These are phyloP conservation scores for Cabera pusaria DNA, from an alignment of 2,888 invertebrate genomes.

Conservation along the genomic window DNA sequence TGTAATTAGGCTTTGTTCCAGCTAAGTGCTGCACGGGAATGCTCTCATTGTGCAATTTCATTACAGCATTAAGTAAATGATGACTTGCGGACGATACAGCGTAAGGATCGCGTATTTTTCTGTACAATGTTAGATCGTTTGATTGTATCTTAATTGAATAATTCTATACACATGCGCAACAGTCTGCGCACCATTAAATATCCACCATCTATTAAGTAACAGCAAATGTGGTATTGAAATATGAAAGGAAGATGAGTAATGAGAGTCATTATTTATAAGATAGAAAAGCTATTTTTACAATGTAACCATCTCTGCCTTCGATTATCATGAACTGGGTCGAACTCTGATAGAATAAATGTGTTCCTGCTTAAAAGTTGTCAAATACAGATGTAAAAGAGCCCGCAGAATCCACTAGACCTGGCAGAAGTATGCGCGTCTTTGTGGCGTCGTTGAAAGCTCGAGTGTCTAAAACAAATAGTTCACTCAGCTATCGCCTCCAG, in stretches of 20 bases:
- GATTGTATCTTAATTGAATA: conserved; percentile 34
- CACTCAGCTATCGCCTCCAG: conserved; percentile 31
- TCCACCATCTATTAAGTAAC: neutral
- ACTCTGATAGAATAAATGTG: conserved; percentile 16
- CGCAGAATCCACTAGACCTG: conserved; percentile 30
- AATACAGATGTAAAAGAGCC: conserved; percentile 39
- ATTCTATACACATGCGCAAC: conserved; percentile 19
- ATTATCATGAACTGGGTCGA: conserved; percentile 18
- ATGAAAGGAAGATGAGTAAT: conserved; percentile 2
- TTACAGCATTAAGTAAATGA: conserved; percentile 63
- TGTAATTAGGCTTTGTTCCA: conserved; percentile 77
- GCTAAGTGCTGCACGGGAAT: conserved; percentile 57
- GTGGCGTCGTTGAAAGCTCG: conserved; percentile 31
- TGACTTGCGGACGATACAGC: conserved; percentile 44
- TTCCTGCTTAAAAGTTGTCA: conserved; percentile 34
- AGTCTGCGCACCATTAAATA: neutral
- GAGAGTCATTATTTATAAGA: conserved; percentile 1
- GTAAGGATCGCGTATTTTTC: conserved; percentile 27
- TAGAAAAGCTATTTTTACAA: conserved; percentile 10
- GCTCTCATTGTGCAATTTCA: conserved; percentile 63
- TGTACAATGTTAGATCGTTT: conserved; percentile 25
- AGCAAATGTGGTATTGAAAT: neutral
- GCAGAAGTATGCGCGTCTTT: conserved; percentile 22
- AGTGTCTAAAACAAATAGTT: conserved; percentile 37
- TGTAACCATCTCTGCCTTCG: conserved; percentile 11